These are phyloP conservation scores for Drosophila buzzatii DNA, from an alignment of 2,888 invertebrate species.

Conservation along the genomic window DNA sequence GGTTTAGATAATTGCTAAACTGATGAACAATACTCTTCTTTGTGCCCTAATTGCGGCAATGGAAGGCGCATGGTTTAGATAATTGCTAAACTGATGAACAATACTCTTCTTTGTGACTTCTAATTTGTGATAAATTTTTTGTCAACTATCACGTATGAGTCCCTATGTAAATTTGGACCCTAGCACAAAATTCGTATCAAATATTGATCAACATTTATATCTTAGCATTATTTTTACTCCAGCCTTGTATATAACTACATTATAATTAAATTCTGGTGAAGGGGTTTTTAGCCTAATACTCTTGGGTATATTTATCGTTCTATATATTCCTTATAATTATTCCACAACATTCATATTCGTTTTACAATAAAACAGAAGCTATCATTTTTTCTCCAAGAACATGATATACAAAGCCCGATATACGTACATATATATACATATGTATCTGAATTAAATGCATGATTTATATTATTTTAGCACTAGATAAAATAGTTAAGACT, in stretches of 20 bases:
- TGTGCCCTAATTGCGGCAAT: slow-evolving; percentile 18
- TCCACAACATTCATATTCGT: not conserved
- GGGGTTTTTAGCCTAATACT: slow-evolving; percentile 28
- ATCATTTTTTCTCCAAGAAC: not conserved
- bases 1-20: not conserved
- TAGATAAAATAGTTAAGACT: slow-evolving; percentile 7
- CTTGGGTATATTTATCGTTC: slow-evolving; percentile 26
- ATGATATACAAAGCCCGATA: not conserved
- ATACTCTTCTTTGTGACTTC: slow-evolving; percentile 26
- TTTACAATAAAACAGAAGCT: not conserved
- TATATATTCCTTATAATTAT: slow-evolving; percentile 9
- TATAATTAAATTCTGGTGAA: slow-evolving; percentile 36
- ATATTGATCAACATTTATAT: slow-evolving; percentile 5
- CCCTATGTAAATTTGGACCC: not conserved
- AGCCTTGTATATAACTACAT: slow-evolving; percentile 31
- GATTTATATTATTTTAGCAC: slow-evolving; percentile 15
- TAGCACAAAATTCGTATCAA: slow-evolving; percentile 3
- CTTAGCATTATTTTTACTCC: slow-evolving; percentile 8
- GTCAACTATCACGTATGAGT: slow-evolving; percentile 39
- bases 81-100: slow-evolving; percentile 8
- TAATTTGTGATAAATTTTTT: slow-evolving; percentile 58
- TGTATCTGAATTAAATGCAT: slow-evolving; percentile 13
- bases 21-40: slow-evolving; percentile 17
- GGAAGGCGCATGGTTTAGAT: not conserved
- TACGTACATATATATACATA: not conserved